Evolutionary conservation across 2,888 invertebrate species (phyloP), one percentile per base, ranked within the genome.

Genomic region (Macrostomum cliftonense): DNA sequence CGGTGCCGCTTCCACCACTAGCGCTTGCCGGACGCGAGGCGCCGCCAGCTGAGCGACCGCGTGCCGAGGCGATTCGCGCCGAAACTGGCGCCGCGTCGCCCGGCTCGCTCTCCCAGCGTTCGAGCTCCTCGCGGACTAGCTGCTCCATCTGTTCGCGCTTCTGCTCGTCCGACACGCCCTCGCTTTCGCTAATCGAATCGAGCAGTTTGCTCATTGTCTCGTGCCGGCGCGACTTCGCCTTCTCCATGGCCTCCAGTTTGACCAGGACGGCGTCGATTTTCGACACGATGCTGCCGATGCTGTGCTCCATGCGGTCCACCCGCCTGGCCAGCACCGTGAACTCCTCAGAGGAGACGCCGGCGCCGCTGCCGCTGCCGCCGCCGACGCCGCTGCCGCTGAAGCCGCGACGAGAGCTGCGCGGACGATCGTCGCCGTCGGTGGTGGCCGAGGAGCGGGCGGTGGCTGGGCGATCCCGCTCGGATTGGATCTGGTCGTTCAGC

Each of bases 271-370:
- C 70, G 54, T 75, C 74, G 48, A 75, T 74, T 60, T 74, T 73
- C 53, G 67, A 66, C 28, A 68, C 67, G 48, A 68, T 73, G 56
- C 70, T 69, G 52, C 71, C 71, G 52, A 75, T 71, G 43, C 71
- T 71, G 55, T 72, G 68, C 58, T 74, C 74, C 71, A 74, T 71
- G 54, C 73, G 63, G 59, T 74, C 74, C n/a, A 74, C 74, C 28
- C 74, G 62, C 36, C 72, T 63, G 37, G 71, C 65, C 53, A 74
- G 58, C 52, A 71, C 68, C 52, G 66, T 67, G 55, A 71, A 71
- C 56, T 72, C 72, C 57, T 71, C 71, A 39, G 67, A 67, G 21
- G 69, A 66, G 39, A 70, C 68, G 2, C 46, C 46, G 28, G 28
- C 28, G 28, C 28, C 28, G 28, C 28, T 9, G 28, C 28, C 28